Evolutionary conservation across 2,797 vertebrate genomes (phyloP).

Genomic region (Fundulus diaphanus): DNA sequence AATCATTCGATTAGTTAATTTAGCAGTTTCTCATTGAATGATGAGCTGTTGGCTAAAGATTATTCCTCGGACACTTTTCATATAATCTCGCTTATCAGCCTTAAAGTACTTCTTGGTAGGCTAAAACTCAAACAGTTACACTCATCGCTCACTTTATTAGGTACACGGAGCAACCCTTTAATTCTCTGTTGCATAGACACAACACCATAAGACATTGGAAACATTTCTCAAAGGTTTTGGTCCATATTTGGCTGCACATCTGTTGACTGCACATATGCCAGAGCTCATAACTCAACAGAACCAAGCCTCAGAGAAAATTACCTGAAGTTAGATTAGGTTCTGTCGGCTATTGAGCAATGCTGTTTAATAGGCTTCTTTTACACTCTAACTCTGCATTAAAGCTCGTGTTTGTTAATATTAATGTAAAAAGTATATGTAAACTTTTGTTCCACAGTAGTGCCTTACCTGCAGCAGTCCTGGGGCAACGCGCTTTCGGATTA

Average conservation of each 20-base stretch:
- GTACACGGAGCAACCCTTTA: background rate
- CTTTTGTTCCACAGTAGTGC: no score
- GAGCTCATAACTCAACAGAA: no score
- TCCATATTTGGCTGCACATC: background rate
- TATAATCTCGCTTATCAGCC: background rate
- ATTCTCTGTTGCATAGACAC: background rate
- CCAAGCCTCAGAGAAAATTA: no score
- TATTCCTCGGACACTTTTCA: background rate
- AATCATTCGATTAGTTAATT: conserved; percentile 2
- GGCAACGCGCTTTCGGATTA: background rate
- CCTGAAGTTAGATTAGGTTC: no score
- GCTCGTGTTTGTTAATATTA: no score
- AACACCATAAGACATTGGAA: background rate
- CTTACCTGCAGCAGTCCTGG: background rate
- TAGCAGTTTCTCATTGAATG: background rate
- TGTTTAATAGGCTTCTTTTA: no score
- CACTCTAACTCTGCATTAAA: no score
- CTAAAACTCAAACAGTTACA: no score
- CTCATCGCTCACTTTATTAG: background rate
- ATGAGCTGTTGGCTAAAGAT: background rate
- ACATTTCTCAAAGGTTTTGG: background rate
- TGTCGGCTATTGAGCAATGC: no score
- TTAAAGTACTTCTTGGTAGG: background rate
- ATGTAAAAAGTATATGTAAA: no score
- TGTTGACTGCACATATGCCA: background rate